phyloP scores from a whole-genome alignment of 2,113 vertebrate species.

The Pachypanchax playfairii region DNA sequence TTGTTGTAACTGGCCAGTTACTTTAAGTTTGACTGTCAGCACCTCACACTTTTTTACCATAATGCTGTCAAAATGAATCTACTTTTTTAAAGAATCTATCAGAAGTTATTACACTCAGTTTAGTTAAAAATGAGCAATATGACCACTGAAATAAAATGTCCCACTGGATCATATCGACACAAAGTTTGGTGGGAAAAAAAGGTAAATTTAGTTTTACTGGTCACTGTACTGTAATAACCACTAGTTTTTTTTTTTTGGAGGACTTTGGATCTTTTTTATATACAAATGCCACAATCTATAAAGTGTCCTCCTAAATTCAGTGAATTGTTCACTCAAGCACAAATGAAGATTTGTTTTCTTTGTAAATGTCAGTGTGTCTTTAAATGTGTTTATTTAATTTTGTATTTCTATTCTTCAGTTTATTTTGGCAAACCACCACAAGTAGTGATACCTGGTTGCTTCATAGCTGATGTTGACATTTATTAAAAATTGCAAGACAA shows the following conservation, averaged over 20 bases:
- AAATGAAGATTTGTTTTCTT: slow-evolving; percentile 4
- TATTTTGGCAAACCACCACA: background rate
- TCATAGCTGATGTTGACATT: background rate
- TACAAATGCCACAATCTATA: background rate
- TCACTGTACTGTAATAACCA: background rate
- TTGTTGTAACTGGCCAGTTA: too few species aligned
- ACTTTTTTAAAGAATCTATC: too few species aligned
- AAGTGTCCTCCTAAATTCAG: background rate
- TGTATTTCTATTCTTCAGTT: background rate
- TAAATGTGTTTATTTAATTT: slow-evolving; percentile 5
- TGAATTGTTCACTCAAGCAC: slow-evolving; percentile 8
- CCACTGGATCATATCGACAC: background rate
- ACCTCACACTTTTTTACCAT: too few species aligned
- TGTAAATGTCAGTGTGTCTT: slow-evolving; percentile 3
- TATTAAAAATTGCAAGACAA: slow-evolving; percentile 4
- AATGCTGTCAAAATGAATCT: too few species aligned
- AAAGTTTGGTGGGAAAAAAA: background rate
- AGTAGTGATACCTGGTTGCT: background rate
- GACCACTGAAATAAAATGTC: background rate
- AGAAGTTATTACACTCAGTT: too few species aligned
- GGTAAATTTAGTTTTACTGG: background rate
- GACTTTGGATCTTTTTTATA: slow-evolving; percentile 8
- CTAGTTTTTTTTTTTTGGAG: background rate
- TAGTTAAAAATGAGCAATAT: too few species aligned
- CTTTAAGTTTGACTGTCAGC: too few species aligned